Base-by-base conservation (phyloP, 2,888 invertebrate genomes). In the Polydrusus pterygomalis region DNA sequence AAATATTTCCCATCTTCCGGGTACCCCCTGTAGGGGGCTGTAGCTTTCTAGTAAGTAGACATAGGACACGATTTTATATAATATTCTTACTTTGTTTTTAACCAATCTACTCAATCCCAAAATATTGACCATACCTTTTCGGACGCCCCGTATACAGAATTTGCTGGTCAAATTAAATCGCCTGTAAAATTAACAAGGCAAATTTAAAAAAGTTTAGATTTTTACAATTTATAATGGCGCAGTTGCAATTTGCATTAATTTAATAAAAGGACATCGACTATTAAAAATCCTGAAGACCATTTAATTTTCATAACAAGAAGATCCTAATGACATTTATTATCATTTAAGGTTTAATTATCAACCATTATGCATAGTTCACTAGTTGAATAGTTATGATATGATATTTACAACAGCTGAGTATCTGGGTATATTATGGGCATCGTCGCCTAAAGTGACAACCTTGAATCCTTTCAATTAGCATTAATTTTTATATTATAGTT, bases 381-480 rank as follows among this genome's bases (percentile, higher is more conserved):
- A 34, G 20, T 11, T 47, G 40, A 45, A 64, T 64, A 30, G 64
- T 45, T 47, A 47, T 64, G 34, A 34, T 47, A 47, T 64, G 34
- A 34, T 34, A 34, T 34, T 34, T 6, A 34, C 8, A 34, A 34
- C 25, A 47, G 18, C 15, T 54, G 15, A 20, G 45, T 69, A 69
- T 56, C 56, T 69, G 10, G 69, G 56, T 49, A 38, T 51, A n/a
- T n/a, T n/a, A 47, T 68, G 38, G 51, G 20, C n/a, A 54, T 56
- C 69, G 25, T 58, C 20, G 54, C 58, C 15, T 69, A 45, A 56
- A 60, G 25, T 58, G 9, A 10, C 11, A 40, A 47, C 70, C 70
- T 70, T 70, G 70, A 60, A 70, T 62, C 8, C 56, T 40, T 60
- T 47, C 60, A 70, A 70, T 70, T 70, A 70, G 60, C 58, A 60